Percentiles rank a stretch among this genome's conserved stretches.
phyloP scores from a whole-genome alignment of 2,888 invertebrate species.

The Rhogogaster chlorosoma region DNA sequence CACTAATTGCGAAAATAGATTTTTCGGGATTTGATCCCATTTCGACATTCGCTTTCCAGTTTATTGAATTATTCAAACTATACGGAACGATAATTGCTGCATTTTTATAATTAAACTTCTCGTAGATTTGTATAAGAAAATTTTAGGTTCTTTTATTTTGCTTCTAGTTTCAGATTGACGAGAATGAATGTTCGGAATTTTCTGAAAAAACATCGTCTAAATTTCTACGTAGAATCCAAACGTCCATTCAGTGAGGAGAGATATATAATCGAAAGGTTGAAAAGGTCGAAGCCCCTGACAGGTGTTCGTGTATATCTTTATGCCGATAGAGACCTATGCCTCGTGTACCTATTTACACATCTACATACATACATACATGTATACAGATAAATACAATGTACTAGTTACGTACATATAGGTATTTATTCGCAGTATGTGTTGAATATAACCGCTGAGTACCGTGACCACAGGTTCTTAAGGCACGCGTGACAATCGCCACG shows the following conservation, averaged over 20 bases:
- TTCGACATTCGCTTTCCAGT: background rate
- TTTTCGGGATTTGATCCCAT: background rate
- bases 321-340: background rate
- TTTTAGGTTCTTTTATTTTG: no score
- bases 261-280: conserved; percentile 7
- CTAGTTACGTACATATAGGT: background rate
- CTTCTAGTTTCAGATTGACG: no score
- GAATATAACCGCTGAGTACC: background rate
- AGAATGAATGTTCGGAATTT: no score
- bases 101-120: no score
- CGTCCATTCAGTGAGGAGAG: background rate
- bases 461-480: conserved; percentile 32
- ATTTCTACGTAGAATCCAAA: background rate
- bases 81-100: no score
- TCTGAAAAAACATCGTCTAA: no score
- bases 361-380: background rate
- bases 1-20: no score
- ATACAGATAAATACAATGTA: background rate
- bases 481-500: conserved; percentile 39
- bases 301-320: conserved; percentile 30
- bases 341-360: background rate
- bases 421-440: background rate
- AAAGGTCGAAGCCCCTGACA: conserved; percentile 35
- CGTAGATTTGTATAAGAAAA: no score
- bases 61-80: no score